phyloP scores from a whole-genome alignment of 2,888 invertebrate species.

The Luperina testacea region DNA sequence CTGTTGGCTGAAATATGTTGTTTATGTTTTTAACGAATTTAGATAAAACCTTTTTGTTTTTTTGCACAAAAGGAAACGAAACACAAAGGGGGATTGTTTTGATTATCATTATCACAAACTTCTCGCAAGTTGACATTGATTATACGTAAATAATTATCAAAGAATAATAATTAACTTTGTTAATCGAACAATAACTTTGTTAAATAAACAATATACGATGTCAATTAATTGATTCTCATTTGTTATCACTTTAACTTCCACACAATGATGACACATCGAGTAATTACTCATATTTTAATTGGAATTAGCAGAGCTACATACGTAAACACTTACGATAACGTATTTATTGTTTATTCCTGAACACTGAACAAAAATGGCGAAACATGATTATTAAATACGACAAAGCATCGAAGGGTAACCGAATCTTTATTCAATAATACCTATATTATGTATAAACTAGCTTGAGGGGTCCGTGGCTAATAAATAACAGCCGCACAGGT shows the following conservation, averaged over 20 bases:
- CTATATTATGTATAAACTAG: neutral
- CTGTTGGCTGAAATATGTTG: too few species aligned
- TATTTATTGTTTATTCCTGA: conserved; percentile 20
- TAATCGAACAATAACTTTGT: too few species aligned
- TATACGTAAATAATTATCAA: neutral
- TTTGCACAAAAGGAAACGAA: too few species aligned
- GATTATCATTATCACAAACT: neutral
- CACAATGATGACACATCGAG: conserved; percentile 14
- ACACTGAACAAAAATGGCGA: neutral
- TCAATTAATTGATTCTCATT: conserved; percentile 24
- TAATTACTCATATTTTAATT: conserved; percentile 33
- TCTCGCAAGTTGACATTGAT: conserved; percentile 2
- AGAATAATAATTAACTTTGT: neutral
- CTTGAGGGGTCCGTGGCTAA: neutral
- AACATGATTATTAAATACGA: neutral
- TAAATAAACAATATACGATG: too few species aligned
- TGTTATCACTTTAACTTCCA: conserved; percentile 24
- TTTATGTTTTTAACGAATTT: too few species aligned
- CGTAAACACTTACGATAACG: conserved; percentile 37
- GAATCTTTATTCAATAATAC: neutral
- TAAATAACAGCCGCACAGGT: too few species aligned
- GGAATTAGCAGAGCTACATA: conserved; percentile 6
- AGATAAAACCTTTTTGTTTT: too few species aligned
- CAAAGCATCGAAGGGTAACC: neutral
- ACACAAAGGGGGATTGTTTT: too few species aligned